A percentile compares a stretch with the other conserved stretches of the same genome.
Evolutionary conservation across 2,888 invertebrate genomes (phyloP).

Genomic region (Dicycla oo): DNA sequence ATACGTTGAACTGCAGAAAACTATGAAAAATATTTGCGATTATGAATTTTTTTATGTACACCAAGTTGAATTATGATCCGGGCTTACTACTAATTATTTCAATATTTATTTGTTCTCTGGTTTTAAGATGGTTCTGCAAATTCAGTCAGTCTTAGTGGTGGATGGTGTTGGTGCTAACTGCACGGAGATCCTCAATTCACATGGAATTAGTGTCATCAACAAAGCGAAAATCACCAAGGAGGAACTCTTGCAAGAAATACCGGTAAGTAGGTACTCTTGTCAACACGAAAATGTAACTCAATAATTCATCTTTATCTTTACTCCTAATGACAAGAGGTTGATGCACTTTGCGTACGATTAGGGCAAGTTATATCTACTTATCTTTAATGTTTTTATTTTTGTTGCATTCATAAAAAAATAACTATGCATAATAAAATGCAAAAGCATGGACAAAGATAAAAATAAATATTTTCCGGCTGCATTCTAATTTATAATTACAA

Average conservation of each 20-base stretch:
- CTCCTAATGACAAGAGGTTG: conserved; percentile 56
- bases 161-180: conserved; percentile 98
- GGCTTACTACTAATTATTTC: not conserved
- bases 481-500: not conserved
- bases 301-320: conserved; percentile 31
- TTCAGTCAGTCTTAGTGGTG: conserved; percentile 96
- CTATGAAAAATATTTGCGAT: not conserved
- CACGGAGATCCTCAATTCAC: conserved; percentile 93
- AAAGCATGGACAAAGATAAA: not conserved
- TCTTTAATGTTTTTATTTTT: not conserved
- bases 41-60: not conserved
- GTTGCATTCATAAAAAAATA: not conserved
- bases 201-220: conserved; percentile 95
- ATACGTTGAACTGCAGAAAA: not conserved
- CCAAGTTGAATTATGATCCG: not conserved
- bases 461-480: not conserved
- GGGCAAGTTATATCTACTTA: not conserved
- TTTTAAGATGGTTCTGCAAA: conserved; percentile 89
- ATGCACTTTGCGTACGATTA: conserved; percentile 51
- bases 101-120: conserved; percentile 22
- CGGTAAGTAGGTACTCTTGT: conserved; percentile 72
- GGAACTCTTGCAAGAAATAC: conserved; percentile 95
- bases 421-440: not conserved
- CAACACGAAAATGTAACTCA: not conserved
- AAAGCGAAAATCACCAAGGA: conserved; percentile 95